Base-by-base conservation (phyloP, 2,797 vertebrate genomes). In the Mionectes olivaceus region DNA sequence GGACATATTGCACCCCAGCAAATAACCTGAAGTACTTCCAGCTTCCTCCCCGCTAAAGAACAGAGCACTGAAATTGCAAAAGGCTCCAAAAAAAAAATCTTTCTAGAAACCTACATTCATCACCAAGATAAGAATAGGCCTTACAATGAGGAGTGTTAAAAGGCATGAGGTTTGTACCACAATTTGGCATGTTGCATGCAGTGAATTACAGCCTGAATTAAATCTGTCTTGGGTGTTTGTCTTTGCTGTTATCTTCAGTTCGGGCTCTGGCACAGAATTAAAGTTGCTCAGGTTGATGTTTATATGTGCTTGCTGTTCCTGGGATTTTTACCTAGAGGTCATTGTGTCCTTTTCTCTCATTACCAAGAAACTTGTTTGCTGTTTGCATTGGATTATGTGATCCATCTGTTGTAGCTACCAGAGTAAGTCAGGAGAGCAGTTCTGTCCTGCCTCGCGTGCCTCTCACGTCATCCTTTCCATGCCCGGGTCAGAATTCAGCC, bases 321-420 rank as follows among this genome's bases (percentile, higher is more conserved):
- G 61, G 69, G 91, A 69, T 92, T 95, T 94, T 92, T 95, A 89
- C 96, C 94, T 96, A 92, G 89, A 96, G 94, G 94, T 96, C 94
- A 95, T 88, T 2, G 19, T 76, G 96, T 92, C 95, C 96, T 95
- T 95, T 94, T 80, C 64, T 89, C 83, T 82, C 78, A 83, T 73
- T 95, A 96, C 73, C 59, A 41, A 63, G 85, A 61, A 93, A 57
- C 81, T 93, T 41, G 55, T 77, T 92, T 2, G 47, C 82, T 92
- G 65, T 91, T 95, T 82, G 89, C 65, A 9, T 46, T 76, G 85
- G 47, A n/a, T 93, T 91, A 88, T 74, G 65, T 35, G 94, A 92
- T 88, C 82, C 89, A 76, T 95, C 92, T 96, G 94, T 92, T 95
- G 79, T 39, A 93, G 94, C 87, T 96, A 83, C 87, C 80, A 53